Percentiles rank a stretch among this genome's conserved stretches.
Conservation (phyloP, 2,113 vertebrate species). For the Urocolius indicus region DNA sequence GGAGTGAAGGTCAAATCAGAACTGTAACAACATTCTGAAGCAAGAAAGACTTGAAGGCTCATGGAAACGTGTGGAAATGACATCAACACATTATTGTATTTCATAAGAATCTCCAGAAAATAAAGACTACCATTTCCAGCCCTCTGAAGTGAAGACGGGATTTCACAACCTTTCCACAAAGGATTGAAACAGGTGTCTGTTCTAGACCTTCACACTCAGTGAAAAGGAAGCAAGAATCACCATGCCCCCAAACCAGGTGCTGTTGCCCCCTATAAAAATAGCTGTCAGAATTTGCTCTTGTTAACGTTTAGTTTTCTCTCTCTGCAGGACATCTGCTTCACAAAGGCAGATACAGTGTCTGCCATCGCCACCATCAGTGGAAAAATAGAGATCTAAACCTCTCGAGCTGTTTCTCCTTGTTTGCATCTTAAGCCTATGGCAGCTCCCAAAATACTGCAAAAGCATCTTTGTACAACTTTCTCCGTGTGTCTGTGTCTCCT, state of each 20-base stretch:
- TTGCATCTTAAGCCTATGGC: not conserved
- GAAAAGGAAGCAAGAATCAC: not conserved
- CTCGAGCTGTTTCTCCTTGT: rapidly evolving
- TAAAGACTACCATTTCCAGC: not conserved
- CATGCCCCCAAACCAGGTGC: not conserved
- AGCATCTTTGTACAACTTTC: not conserved
- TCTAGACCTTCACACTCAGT: rapidly evolving
- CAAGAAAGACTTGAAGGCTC: not conserved
- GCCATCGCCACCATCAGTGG: rapidly evolving
- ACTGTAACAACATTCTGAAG: not conserved
- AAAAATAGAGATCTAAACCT: not conserved
- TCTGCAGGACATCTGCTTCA: not conserved
- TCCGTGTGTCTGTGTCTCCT: too few relatives aligned
- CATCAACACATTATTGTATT: not conserved
- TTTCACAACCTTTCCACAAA: not conserved
- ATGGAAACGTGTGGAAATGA: not conserved
- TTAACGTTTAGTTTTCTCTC: not conserved
- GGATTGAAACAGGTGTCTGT: not conserved
- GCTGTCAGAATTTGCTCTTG: not conserved
- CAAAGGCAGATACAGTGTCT: not conserved
- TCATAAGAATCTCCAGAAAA: not conserved
- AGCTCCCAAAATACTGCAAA: not conserved
- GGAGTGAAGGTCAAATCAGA: not conserved
- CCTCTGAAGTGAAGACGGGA: not conserved
- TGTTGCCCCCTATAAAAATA: not conserved